A percentile compares a stretch with the other conserved stretches of the same genome.
Evolutionary conservation across 2,888 invertebrate species (phyloP).

Genomic region (Eurois occulta): DNA sequence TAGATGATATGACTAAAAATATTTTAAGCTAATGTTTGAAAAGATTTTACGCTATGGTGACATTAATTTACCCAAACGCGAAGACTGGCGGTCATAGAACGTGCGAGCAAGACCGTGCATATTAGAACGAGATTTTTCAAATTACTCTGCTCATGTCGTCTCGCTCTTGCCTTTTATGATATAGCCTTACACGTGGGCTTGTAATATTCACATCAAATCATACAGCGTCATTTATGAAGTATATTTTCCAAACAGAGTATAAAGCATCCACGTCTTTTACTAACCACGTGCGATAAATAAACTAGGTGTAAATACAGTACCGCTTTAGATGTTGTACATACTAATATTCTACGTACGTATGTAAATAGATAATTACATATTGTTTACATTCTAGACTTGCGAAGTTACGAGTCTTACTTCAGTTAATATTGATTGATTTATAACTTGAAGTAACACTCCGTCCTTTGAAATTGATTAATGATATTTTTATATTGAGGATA

Average conservation of each 20-base stretch:
- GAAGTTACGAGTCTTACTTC: neutral
- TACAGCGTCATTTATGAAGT: neutral
- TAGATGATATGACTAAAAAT: conserved; percentile 9
- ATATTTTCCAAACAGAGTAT: neutral
- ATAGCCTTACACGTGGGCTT: neutral
- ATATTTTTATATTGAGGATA: neutral
- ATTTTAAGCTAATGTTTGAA: neutral
- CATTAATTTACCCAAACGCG: neutral
- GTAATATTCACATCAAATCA: conserved; percentile 2
- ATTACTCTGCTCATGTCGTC: neutral
- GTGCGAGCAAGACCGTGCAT: neutral
- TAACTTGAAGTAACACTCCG: neutral
- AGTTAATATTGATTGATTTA: conserved; percentile 15
- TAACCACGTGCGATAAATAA: conserved; percentile 24
- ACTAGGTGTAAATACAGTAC: conserved; percentile 13
- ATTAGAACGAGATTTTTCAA: neutral
- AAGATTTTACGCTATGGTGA: neutral
- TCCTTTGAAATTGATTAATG: conserved; percentile 17
- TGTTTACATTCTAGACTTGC: conserved; percentile 18
- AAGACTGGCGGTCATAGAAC: neutral
- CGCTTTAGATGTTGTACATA: conserved; percentile 39
- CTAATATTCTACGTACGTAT: conserved; percentile 15
- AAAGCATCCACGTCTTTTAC: conserved; percentile 13
- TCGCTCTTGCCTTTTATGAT: conserved; percentile 1
- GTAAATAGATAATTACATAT: conserved; percentile 10